Conservation (phyloP, 2,113 vertebrate species). For the Glareola pratincola region DNA sequence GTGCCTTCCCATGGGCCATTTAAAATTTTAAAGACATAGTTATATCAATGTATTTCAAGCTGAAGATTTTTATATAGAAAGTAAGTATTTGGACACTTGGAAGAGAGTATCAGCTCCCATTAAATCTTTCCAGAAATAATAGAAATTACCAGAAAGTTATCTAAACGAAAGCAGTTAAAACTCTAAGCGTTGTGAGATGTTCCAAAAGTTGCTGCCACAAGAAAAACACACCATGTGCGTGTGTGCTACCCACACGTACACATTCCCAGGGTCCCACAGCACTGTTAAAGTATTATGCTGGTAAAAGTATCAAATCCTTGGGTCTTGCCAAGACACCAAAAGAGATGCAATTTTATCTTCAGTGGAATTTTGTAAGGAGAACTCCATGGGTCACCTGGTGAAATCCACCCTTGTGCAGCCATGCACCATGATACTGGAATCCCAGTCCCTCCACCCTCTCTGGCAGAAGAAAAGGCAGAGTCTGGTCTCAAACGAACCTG, state of each 20-base stretch:
- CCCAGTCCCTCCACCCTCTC: neutral
- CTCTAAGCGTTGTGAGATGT: neutral
- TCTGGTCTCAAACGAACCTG: neutral
- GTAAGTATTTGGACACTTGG: neutral
- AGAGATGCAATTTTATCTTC: neutral
- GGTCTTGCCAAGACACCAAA: neutral
- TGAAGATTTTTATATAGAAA: neutral
- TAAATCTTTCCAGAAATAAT: neutral
- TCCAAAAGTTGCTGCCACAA: neutral
- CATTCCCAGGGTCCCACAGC: neutral
- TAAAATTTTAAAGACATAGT: neutral
- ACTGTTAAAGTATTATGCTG: no score
- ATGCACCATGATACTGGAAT: accelerated
- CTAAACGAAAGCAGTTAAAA: neutral
- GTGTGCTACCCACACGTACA: no score
- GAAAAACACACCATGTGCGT: no score
- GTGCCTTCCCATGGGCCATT: neutral
- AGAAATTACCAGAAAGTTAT: neutral
- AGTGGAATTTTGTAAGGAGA: neutral
- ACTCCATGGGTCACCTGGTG: accelerated
- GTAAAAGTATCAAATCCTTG: neutral
- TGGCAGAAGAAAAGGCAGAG: neutral
- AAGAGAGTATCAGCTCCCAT: neutral
- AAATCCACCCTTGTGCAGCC: neutral
- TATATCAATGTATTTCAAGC: neutral